Conservation (phyloP, 2,113 vertebrate species). For the Peromyscus polionotus region DNA sequence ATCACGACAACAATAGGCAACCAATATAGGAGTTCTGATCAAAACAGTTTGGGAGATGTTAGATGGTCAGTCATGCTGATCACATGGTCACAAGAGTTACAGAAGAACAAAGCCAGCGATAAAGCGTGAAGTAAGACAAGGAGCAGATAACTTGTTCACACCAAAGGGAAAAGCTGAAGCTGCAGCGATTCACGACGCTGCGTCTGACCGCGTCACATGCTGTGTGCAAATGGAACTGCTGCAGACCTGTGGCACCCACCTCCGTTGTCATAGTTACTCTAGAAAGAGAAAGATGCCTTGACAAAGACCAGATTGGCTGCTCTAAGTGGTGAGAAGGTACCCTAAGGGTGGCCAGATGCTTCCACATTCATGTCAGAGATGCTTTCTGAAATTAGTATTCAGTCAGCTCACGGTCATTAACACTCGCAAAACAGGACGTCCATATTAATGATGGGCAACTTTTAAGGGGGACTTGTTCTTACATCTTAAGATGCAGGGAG, state of each 20-base stretch:
- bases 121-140: not conserved
- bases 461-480: slow-evolving; percentile 30
- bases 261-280: slow-evolving; percentile 71
- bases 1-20: not conserved
- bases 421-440: not conserved
- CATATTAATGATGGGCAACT: not conserved
- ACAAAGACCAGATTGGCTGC: slow-evolving; percentile 70
- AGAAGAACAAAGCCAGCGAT: slow-evolving; percentile 1
- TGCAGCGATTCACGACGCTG: not conserved
- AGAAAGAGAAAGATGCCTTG: slow-evolving; percentile 50
- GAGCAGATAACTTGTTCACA: not conserved
- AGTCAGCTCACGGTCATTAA: not conserved
- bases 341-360: slow-evolving; percentile 53
- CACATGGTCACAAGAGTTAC: not conserved
- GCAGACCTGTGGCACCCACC: not conserved
- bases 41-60: not conserved
- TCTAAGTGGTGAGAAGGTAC: slow-evolving; percentile 7
- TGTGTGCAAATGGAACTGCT: not conserved
- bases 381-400: slow-evolving; percentile 28
- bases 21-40: not conserved
- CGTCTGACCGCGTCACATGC: slow-evolving; percentile 18
- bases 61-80: not conserved
- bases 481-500: not conserved
- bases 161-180: not conserved
- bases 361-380: not conserved